Evolutionary conservation across 37 sponge, comb jelly and placozoan genomes (phyloP), one percentile per base, ranked within the genome.

Genomic region (Haliclona indistincta): DNA sequence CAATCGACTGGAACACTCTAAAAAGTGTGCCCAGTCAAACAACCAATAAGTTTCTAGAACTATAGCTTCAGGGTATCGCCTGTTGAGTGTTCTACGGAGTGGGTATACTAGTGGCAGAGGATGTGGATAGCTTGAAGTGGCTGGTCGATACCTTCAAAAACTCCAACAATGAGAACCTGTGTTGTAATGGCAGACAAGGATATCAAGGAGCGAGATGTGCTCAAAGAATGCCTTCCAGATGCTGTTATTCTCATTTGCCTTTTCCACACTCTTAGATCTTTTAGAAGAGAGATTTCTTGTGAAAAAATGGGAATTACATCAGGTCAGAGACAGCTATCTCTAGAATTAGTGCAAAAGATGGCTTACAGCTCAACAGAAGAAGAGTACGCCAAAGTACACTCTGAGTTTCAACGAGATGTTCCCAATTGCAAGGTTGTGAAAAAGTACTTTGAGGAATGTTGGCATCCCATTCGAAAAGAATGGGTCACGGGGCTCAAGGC

Each of bases 141-240:
- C n/a, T n/a, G n/a, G n/a, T n/a, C n/a, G n/a, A n/a, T n/a, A n/a
- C n/a, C n/a, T n/a, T n/a, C n/a, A n/a, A n/a, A n/a, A n/a, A n/a
- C n/a, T n/a, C n/a, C n/a, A n/a, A n/a, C n/a, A n/a, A n/a, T n/a
- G n/a, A n/a, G n/a, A n/a, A n/a, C n/a, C n/a, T n/a, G 71, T 37
- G 83, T 62, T 22, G 52, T 81, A 47, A 71, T 81, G 83, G 54
- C 65, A 26, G 83, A 81, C 66, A 81, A 81, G 40, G 83, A 81
- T 43, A 63, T 81, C 17, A 17, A 13, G 13, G 66, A 81, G 38
- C 15, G 83, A 33, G 75, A 64, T 19, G 63, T 74, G 20, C 32
- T 82, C 37, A 58, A 54, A 35, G 40, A 36, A 30, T 30, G 39
- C 10, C 49, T 83, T 47, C 84, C 84, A 37, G 33, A 56, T 20